These are phyloP conservation scores for Andinoacara biseriatus DNA, from an alignment of 2,113 vertebrate genomes.

Conservation along the genomic window DNA sequence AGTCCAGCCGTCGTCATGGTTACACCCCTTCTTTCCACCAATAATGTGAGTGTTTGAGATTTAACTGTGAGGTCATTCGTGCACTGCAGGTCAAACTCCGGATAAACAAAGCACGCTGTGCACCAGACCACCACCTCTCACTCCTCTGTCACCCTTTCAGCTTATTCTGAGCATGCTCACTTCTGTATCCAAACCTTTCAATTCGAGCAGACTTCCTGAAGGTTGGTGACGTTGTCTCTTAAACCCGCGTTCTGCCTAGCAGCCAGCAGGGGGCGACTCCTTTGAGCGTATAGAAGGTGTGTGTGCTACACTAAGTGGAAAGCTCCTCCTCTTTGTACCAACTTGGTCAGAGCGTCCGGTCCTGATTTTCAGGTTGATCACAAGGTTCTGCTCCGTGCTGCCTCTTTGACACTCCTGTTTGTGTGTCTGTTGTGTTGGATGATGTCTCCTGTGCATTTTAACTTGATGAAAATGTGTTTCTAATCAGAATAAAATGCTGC, in stretches of 20 bases:
- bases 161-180: background rate
- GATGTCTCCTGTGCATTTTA: background rate
- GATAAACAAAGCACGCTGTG: background rate
- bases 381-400: background rate
- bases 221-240: too few species aligned
- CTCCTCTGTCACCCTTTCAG: background rate
- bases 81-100: background rate
- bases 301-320: too few species aligned
- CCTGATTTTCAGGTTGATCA: too few species aligned
- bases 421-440: background rate
- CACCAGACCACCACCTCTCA: background rate
- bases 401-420: background rate
- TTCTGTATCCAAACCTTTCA: too few species aligned
- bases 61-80: background rate
- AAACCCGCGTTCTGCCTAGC: too few species aligned
- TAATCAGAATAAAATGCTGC: slow-evolving; percentile 12
- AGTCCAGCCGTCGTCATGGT: background rate
- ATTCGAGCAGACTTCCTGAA: too few species aligned
- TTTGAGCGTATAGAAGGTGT: too few species aligned
- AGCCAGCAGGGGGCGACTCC: too few species aligned
- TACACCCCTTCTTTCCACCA: background rate
- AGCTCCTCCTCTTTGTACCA: too few species aligned
- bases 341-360: too few species aligned
- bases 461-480: background rate
- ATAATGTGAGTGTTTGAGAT: background rate